phyloP scores from a whole-genome alignment of 2,113 vertebrate genomes.

The Abramis brama region DNA sequence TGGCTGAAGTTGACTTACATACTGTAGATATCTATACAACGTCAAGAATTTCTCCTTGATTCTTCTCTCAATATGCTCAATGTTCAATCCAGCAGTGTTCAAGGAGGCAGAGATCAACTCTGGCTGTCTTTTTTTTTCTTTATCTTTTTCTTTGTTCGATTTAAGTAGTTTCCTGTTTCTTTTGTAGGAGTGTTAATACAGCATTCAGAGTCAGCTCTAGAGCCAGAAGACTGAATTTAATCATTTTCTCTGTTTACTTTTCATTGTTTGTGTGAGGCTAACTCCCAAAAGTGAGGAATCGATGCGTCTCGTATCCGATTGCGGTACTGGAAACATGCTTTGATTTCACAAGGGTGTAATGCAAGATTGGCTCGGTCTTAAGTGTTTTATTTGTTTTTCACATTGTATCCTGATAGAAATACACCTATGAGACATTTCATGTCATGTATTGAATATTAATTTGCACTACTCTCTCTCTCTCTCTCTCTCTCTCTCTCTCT shows the following conservation, averaged over 20 bases:
- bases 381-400: conserved; percentile 1
- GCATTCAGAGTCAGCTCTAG: not conserved
- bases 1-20: not conserved
- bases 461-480: not conserved
- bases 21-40: not conserved
- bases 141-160: not conserved
- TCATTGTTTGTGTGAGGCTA: conserved; percentile 1
- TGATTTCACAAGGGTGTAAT: not conserved
- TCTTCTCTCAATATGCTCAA: not conserved
- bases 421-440: not conserved
- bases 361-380: not conserved
- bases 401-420: not conserved
- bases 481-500: not conserved
- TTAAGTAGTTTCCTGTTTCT: not conserved
- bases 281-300: not conserved
- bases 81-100: not conserved
- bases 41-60: not conserved
- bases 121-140: no score
- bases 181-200: not conserved
- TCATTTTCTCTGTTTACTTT: conserved; percentile 34
- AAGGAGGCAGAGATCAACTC: not conserved
- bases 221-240: conserved; percentile 10
- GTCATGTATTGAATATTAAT: not conserved
- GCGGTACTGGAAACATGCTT: conserved; percentile 18
- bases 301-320: not conserved